Base-by-base conservation (phyloP, 2,113 vertebrate species). In the Callithrix jacchus region DNA sequence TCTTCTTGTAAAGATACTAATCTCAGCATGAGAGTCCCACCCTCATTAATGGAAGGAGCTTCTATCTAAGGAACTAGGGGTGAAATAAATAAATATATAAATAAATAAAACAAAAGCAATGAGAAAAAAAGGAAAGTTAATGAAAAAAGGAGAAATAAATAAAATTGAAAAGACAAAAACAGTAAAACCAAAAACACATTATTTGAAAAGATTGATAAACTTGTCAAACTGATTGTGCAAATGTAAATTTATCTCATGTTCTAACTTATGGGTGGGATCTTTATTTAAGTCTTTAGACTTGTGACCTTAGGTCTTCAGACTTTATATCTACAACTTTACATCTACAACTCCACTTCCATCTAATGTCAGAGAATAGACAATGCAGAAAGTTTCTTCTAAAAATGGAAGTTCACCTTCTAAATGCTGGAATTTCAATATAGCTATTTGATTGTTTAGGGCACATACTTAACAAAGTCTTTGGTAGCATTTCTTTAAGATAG, bases 291-390 rank as follows among this genome's bases (percentile, higher is more conserved):
- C 79, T 82, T 95, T 42, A 74, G 54, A 85, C 70, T 94, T 58
- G 17, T 76, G 71, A 70, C 85, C 77, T 93, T 88, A 81, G 76
- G 21, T 76, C 64, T 81, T 95, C 83, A 61, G 35, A 68, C 42
- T 80, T 61, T 1, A 45, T 83, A 56, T 88, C 94, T 91, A 7
- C 88, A 94, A 97, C 76, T 93, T 52, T 52, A 52, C 13, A 14
- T 49, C 49, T 49, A 49, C 49, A 52, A 52, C 93, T 96, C 95
- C 92, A 91, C 58, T 94, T 97, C 91, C 95, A 97, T 42, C 89
- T 94, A 96, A 94, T 93, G 85, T 95, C 68, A 82, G 77, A 94
- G 56, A 47, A 73, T 12, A 80, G 71, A 85, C 32, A 96, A 85
- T 68, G 49, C 86, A 97, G 52, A 95, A 85, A 77, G 47, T 76